A percentile compares a stretch with the other conserved stretches of the same genome.
These are phyloP conservation scores for Theropithecus gelada DNA, from an alignment of 2,113 vertebrate species.

Conservation along the genomic window DNA sequence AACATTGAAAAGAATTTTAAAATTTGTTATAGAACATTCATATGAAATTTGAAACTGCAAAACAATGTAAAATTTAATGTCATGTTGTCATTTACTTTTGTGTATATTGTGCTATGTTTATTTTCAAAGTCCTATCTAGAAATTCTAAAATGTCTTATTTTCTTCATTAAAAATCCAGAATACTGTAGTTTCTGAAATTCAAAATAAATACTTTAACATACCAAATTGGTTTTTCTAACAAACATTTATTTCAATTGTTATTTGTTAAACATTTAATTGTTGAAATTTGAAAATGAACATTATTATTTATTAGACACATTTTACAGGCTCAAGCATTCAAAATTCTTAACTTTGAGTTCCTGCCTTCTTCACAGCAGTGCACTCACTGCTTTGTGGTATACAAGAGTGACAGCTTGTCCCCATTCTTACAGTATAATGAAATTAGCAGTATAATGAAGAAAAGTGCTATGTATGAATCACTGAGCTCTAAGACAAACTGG, in stretches of 20 bases:
- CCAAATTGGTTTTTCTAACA: not conserved
- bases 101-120: not conserved
- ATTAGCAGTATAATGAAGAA: not conserved
- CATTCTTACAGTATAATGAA: not conserved
- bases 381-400: not conserved
- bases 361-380: not conserved
- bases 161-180: conserved; percentile 2
- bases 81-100: not conserved
- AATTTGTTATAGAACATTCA: not conserved
- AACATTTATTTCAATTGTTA: not conserved
- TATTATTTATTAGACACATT: not conserved
- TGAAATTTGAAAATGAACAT: not conserved
- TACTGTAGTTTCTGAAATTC: not conserved
- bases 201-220: not conserved
- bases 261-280: conserved; percentile 21
- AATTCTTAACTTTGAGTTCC: not conserved
- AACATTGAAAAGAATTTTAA: conserved; percentile 2
- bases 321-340: not conserved
- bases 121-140: not conserved
- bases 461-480: not conserved
- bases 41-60: conserved; percentile 36
- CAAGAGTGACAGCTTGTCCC: not conserved
- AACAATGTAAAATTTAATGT: not conserved
- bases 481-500: not conserved
- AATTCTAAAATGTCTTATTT: conserved; percentile 36